Conservation (phyloP, 23 tunicate species). For the Ascidia mentula region DNA sequence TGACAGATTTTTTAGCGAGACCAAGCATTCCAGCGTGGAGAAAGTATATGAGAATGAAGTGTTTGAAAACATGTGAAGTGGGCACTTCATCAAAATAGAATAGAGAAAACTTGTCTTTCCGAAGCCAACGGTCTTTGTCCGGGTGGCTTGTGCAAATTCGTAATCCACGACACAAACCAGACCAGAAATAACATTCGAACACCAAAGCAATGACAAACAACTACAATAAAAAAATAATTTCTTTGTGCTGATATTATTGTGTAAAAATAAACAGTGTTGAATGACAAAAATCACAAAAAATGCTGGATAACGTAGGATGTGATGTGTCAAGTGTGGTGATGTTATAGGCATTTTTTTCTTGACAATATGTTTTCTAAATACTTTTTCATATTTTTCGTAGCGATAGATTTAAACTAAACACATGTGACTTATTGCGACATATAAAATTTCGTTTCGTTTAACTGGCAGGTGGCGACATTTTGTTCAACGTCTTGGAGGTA, state of each 20-base stretch:
- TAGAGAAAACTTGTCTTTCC: not conserved
- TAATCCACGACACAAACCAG: not conserved
- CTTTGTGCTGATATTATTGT: not conserved
- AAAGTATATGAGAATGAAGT: not conserved
- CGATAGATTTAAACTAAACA: not conserved
- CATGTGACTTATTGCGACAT: not conserved
- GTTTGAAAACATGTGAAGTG: not conserved
- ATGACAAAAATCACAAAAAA: not conserved
- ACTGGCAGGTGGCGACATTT: not conserved
- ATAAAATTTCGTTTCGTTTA: not conserved
- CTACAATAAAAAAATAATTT: not conserved
- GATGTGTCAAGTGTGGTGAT: not conserved
- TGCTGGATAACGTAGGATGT: not conserved
- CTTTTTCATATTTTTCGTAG: not conserved
- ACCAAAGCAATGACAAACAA: no score
- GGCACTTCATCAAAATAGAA: not conserved
- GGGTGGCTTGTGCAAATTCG: not conserved
- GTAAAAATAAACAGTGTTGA: not conserved
- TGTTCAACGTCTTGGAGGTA: not conserved
- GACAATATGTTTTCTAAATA: not conserved
- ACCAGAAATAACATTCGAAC: no score
- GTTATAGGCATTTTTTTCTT: not conserved
- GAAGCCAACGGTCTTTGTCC: not conserved
- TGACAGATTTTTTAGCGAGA: not conserved
- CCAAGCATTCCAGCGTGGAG: not conserved